phyloP scores from a whole-genome alignment of 2,797 vertebrate genomes.

The Acanthornis magna region DNA sequence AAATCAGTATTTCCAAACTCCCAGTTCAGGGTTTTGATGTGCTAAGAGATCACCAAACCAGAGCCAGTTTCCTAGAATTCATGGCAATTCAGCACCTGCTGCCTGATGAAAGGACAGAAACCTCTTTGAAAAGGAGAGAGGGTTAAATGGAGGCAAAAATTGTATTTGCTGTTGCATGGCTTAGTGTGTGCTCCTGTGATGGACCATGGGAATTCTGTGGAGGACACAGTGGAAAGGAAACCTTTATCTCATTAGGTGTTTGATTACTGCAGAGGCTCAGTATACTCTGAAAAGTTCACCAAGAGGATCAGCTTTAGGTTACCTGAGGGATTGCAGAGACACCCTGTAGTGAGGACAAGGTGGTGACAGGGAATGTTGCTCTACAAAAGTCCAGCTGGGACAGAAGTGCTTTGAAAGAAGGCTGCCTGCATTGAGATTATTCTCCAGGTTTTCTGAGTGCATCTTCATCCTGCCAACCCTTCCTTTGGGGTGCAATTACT shows the following conservation, averaged over 20 bases:
- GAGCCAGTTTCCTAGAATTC: background rate
- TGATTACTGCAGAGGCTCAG: background rate
- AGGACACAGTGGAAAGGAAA: background rate
- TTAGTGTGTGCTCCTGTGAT: background rate
- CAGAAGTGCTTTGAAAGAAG: background rate
- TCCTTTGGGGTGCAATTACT: background rate
- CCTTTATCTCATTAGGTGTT: background rate
- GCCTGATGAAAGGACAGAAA: background rate
- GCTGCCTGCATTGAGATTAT: background rate
- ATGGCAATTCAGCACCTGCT: background rate
- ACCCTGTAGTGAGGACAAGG: background rate
- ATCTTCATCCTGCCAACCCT: background rate
- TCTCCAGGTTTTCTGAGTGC: background rate
- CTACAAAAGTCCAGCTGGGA: background rate
- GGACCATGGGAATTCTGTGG: background rate
- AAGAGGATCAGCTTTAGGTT: background rate
- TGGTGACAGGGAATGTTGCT: background rate
- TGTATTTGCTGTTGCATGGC: background rate
- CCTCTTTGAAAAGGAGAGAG: background rate
- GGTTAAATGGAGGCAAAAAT: background rate
- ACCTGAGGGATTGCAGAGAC: background rate
- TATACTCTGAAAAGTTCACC: background rate
- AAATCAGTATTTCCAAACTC: too few species aligned
- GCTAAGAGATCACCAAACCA: background rate
- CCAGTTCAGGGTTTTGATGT: background rate